Percentiles rank a stretch among this genome's conserved stretches.
Conservation (phyloP, 2,797 vertebrate species). For the Toxotes lorentzi region DNA sequence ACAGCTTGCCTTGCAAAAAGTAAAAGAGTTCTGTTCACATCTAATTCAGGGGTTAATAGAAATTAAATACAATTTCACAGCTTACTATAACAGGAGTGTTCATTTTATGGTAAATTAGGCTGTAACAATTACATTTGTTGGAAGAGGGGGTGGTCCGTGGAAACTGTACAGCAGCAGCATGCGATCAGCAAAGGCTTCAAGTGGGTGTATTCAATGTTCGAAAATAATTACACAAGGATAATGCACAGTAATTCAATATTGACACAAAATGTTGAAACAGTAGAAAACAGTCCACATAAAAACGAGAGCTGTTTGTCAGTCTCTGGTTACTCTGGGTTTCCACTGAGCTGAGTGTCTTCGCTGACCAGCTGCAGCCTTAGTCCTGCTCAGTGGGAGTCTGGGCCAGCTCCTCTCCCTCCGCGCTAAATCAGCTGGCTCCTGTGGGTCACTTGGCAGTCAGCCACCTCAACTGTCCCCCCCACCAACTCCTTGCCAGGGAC, state of each 20-base stretch:
- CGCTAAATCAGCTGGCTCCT: constrained; percentile 42
- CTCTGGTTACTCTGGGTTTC: constrained; percentile 30
- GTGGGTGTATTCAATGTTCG: constrained; percentile 35
- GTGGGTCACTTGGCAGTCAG: constrained; percentile 48
- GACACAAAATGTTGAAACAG: constrained; percentile 27
- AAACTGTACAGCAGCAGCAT: constrained; percentile 22
- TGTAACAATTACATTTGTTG: constrained; percentile 61
- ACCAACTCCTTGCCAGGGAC: constrained; percentile 24
- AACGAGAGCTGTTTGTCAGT: constrained; percentile 9
- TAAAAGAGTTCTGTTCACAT: constrained; percentile 12
- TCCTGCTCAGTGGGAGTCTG: constrained; percentile 49
- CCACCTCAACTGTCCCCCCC: constrained; percentile 17
- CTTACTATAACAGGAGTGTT: constrained; percentile 61
- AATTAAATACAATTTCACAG: constrained; percentile 79
- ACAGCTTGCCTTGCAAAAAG: constrained; percentile 46
- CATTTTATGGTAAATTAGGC: constrained; percentile 75
- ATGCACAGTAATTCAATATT: constrained; percentile 33
- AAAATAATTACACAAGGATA: constrained; percentile 54
- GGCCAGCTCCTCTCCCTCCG: constrained; percentile 12
- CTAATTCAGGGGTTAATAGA: constrained; percentile 54
- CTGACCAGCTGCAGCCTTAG: constrained; percentile 65
- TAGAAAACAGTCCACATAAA: constrained; percentile 22
- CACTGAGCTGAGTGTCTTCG: constrained; percentile 32
- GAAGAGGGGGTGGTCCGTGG: constrained; percentile 46
- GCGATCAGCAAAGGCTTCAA: constrained; percentile 37